phyloP scores from a whole-genome alignment of 1,140 invertebrate genomes.

The Drosophila pseudoananassae region DNA sequence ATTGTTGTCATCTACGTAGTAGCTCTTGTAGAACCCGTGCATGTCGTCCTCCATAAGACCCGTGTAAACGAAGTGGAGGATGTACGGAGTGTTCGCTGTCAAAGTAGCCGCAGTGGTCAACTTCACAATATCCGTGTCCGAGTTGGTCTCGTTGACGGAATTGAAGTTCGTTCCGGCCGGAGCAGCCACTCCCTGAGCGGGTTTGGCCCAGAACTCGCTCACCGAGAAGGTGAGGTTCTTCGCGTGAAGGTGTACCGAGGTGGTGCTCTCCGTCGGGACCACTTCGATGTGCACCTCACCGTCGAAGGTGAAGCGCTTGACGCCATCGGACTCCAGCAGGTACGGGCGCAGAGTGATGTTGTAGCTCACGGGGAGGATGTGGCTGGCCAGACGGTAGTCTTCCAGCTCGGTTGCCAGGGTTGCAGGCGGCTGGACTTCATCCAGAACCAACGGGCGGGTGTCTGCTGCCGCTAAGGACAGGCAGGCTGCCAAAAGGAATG shows the following conservation, averaged over 20 bases:
- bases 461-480: constrained; percentile 40
- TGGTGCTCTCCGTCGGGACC: constrained; percentile 56
- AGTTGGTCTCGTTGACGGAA: constrained; percentile 4
- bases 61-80: constrained; percentile 85
- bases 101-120: constrained; percentile 83
- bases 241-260: constrained; percentile 87
- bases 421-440: constrained; percentile 19
- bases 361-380: constrained; percentile 87
- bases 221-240: constrained; percentile 85
- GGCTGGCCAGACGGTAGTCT: constrained; percentile 58
- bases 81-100: constrained; percentile 67
- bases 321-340: constrained; percentile 85
- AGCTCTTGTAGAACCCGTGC: constrained; percentile 92
- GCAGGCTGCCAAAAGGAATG: constrained; percentile 52
- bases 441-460: constrained; percentile 16
- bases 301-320: constrained; percentile 86
- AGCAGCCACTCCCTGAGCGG: constrained; percentile 1
- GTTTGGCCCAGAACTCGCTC: constrained; percentile 57
- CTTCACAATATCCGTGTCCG: constrained; percentile 52
- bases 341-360: constrained; percentile 87
- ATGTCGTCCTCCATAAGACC: constrained; percentile 86
- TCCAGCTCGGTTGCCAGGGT: constrained; percentile 18
- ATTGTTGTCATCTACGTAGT: constrained; percentile 86
- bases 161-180: constrained; percentile 5
- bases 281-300: constrained; percentile 87